Evolutionary conservation across 2,888 invertebrate genomes (phyloP).

Genomic region (Acanthosoma haemorrhoidale): DNA sequence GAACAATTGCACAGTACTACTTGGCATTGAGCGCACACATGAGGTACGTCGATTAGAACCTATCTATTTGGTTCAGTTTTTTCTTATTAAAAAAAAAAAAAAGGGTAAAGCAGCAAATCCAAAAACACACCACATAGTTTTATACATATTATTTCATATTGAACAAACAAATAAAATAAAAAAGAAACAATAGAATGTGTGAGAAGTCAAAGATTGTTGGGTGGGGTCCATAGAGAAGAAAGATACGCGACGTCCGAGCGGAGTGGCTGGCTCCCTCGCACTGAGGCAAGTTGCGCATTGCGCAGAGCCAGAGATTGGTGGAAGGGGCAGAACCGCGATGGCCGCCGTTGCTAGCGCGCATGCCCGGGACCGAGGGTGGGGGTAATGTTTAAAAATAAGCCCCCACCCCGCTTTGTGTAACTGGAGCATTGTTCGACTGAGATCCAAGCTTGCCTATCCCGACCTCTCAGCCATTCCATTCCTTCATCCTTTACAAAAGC

Average conservation of each 20-base stretch:
- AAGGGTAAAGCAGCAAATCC: background rate
- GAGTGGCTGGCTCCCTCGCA: background rate
- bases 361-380: background rate
- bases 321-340: conserved; percentile 32
- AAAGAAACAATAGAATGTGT: background rate
- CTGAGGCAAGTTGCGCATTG: conserved; percentile 21
- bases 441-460: too few species aligned
- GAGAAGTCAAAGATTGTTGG: background rate
- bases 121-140: background rate
- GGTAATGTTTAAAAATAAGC: conserved; percentile 20
- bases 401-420: conserved; percentile 9
- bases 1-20: too few species aligned
- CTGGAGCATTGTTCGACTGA: conserved; percentile 18
- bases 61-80: too few species aligned
- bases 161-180: background rate
- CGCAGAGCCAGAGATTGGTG: conserved; percentile 9
- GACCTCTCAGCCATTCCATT: background rate
- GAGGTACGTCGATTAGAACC: too few species aligned
- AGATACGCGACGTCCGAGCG: background rate
- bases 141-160: background rate
- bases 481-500: background rate
- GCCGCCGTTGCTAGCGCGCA: conserved; percentile 30
- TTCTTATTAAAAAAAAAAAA: too few species aligned
- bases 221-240: background rate
- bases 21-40: too few species aligned